Conservation (phyloP, 2,113 vertebrate genomes). For the Montifringilla adamsi region DNA sequence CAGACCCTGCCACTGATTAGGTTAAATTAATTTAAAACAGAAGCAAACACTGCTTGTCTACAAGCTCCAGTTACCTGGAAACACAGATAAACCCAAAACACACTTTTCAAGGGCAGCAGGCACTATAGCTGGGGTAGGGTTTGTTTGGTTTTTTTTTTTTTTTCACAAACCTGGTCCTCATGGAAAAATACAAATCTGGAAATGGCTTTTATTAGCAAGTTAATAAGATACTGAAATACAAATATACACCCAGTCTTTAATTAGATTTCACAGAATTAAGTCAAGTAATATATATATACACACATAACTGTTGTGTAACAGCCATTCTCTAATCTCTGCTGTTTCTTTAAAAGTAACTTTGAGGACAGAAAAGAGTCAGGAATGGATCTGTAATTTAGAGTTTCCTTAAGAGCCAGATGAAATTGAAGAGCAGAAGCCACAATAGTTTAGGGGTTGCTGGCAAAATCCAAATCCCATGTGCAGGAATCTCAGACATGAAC, state of each 20-base stretch:
- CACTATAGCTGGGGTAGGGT: not conserved
- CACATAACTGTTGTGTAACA: not conserved
- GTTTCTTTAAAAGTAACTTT: conserved; percentile 17
- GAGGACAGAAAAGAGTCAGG: not conserved
- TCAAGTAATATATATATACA: not conserved
- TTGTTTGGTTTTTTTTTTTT: not conserved
- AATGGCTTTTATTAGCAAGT: conserved; percentile 57
- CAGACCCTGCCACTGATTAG: conserved; percentile 49
- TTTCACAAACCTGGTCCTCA: conserved; percentile 23
- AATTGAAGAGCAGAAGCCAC: not conserved
- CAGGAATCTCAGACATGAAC: not conserved
- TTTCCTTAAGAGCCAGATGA: not conserved
- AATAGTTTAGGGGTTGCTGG: not conserved
- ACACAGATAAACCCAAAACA: conserved; percentile 67
- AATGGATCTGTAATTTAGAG: not conserved
- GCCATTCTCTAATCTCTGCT: not conserved
- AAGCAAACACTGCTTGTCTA: conserved; percentile 14
- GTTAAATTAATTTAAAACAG: conserved; percentile 59
- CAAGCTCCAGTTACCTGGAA: conserved; percentile 58
- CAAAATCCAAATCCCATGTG: not conserved
- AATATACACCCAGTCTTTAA: conserved; percentile 44
- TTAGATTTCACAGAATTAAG: conserved; percentile 43
- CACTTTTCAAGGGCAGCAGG: conserved; percentile 1
- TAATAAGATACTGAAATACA: conserved; percentile 44
- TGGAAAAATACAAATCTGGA: conserved; percentile 65